Evolutionary conservation across 37 sponge, comb jelly and placozoan genomes (phyloP).

Genomic region (Aphrocallistes beatrix): DNA sequence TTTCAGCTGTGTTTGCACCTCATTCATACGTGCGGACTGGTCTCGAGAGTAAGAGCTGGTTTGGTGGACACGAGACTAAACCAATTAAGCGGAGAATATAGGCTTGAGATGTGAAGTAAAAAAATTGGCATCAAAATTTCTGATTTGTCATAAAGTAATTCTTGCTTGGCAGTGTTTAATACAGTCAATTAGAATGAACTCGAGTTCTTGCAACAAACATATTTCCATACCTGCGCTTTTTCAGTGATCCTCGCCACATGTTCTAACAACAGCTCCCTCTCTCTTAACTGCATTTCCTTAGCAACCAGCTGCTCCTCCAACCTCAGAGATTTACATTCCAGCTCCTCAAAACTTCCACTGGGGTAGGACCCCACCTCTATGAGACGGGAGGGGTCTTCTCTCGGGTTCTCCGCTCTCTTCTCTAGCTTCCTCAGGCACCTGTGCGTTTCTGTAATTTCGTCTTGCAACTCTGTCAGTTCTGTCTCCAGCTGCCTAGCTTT

Average conservation of each 20-base stretch:
- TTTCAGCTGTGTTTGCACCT: constrained; percentile 57
- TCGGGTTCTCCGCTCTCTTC: constrained; percentile 52
- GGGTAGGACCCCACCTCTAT: background rate
- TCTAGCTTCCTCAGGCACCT: constrained; percentile 44
- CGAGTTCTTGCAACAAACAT: too few species aligned
- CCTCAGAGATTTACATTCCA: background rate
- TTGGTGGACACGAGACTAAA: background rate
- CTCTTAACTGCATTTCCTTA: constrained; percentile 62
- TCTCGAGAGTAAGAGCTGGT: background rate
- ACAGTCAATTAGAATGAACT: too few species aligned
- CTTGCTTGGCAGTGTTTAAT: too few species aligned
- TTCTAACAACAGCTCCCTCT: constrained; percentile 86
- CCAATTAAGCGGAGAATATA: too few species aligned
- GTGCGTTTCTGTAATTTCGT: constrained; percentile 44
- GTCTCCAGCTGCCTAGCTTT: constrained; percentile 36
- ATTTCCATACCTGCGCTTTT: constrained; percentile 28
- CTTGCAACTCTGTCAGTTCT: constrained; percentile 53
- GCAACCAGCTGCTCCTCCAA: constrained; percentile 49
- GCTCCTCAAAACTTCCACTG: background rate
- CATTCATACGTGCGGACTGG: background rate
- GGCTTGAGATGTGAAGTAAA: too few species aligned
- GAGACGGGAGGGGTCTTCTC: constrained; percentile 17
- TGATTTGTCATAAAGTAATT: too few species aligned
- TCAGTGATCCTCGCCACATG: constrained; percentile 72
- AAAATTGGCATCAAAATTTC: too few species aligned